A percentile compares a stretch with the other conserved stretches of the same genome.
phyloP scores from a whole-genome alignment of 2,113 vertebrate genomes.

The Quiscalus mexicanus region DNA sequence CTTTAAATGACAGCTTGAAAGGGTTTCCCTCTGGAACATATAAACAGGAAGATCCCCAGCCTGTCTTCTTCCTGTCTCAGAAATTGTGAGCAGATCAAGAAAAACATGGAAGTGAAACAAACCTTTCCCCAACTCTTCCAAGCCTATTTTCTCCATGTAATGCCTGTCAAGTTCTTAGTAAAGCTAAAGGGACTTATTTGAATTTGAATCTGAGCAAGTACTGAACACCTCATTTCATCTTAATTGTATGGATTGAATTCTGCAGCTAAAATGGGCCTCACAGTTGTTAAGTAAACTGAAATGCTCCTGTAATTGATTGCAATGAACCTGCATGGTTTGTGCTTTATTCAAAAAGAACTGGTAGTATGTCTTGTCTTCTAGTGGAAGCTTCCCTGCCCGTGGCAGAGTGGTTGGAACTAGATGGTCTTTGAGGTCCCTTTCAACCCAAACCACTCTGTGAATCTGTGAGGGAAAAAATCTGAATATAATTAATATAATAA shows the following conservation, averaged over 20 bases:
- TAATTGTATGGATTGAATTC: neutral
- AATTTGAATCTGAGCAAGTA: neutral
- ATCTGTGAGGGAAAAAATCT: neutral
- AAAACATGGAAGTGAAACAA: neutral
- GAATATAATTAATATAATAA: neutral
- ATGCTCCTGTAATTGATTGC: neutral
- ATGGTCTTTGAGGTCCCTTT: neutral
- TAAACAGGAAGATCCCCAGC: neutral
- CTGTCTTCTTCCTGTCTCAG: neutral
- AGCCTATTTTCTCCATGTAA: neutral
- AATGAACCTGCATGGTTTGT: neutral
- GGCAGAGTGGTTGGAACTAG: neutral
- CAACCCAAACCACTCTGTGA: neutral
- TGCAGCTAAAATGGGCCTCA: neutral
- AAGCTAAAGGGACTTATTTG: conserved; percentile 24
- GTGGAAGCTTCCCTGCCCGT: neutral
- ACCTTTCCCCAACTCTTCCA: neutral
- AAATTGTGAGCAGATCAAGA: neutral
- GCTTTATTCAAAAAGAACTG: neutral
- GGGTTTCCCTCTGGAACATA: neutral
- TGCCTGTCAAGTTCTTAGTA: neutral
- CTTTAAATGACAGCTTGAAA: neutral
- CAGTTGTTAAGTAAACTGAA: conserved; percentile 11
- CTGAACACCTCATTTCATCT: conserved; percentile 4
- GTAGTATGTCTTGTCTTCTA: neutral